Conservation (phyloP, 1,140 invertebrate genomes). For the Hydropsyche tenuis region DNA sequence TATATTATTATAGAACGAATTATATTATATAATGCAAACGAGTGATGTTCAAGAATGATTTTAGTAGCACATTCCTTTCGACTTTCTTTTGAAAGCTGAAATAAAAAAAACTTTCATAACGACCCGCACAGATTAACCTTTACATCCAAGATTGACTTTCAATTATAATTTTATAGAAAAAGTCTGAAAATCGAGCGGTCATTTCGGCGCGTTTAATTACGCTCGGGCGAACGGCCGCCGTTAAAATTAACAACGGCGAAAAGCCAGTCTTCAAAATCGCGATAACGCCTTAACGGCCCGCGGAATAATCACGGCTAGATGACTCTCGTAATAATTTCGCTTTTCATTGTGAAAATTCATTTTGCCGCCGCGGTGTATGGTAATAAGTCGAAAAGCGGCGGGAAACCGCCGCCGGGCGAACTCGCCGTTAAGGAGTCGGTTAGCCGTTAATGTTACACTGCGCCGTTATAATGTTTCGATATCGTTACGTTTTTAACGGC, state of each 20-base stretch:
- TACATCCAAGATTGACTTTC: no score
- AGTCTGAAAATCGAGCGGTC: background rate
- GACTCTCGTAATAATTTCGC: slow-evolving; percentile 19
- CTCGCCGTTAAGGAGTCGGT: no score
- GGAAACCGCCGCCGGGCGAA: background rate
- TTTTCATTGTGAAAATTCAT: slow-evolving; percentile 15
- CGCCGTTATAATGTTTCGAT: slow-evolving; percentile 17
- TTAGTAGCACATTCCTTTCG: no score
- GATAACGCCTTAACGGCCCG: slow-evolving; percentile 1
- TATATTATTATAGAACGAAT: no score
- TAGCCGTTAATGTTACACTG: background rate
- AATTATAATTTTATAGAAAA: no score
- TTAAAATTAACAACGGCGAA: slow-evolving; percentile 17
- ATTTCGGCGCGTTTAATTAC: slow-evolving; percentile 19
- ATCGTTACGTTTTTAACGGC: slow-evolving; percentile 11
- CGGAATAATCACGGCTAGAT: slow-evolving; percentile 21
- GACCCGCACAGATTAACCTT: no score
- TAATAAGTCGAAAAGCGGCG: no score
- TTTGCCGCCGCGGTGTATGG: background rate
- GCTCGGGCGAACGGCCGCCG: background rate
- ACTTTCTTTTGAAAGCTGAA: no score
- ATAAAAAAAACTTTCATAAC: no score
- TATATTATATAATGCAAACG: no score
- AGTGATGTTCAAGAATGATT: no score
- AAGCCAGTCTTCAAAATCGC: slow-evolving; percentile 16